Percentiles rank a stretch among this genome's conserved stretches.
These are phyloP conservation scores for Hucho hucho DNA, from an alignment of 2,113 vertebrate genomes.

Conservation along the genomic window DNA sequence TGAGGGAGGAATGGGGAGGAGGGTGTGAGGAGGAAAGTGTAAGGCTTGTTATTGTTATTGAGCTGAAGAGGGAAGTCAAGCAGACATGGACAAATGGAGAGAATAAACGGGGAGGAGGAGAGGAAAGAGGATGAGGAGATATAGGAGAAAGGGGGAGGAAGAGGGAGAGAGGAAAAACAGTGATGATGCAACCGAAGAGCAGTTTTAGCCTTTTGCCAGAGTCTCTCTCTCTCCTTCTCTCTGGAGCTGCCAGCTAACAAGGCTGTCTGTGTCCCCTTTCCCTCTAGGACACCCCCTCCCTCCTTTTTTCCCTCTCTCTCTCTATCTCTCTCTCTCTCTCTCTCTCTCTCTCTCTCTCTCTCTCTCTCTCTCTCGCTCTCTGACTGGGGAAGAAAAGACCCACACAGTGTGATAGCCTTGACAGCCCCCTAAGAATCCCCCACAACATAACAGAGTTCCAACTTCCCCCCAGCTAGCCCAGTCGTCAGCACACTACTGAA, in stretches of 20 bases:
- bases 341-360: conserved; percentile 54
- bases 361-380: conserved; percentile 51
- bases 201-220: conserved; percentile 41
- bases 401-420: conserved; percentile 79
- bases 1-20: conserved; percentile 24
- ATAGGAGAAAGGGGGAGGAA: conserved; percentile 32
- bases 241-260: conserved; percentile 51
- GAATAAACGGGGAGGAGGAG: conserved; percentile 9
- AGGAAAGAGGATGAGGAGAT: background rate
- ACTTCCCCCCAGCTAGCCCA: conserved; percentile 57
- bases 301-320: conserved; percentile 42
- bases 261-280: conserved; percentile 72
- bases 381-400: conserved; percentile 67
- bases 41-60: conserved; percentile 43
- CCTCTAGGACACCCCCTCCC: conserved; percentile 42
- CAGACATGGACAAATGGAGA: conserved; percentile 51
- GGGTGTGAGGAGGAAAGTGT: conserved; percentile 36
- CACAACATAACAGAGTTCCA: conserved; percentile 68
- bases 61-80: conserved; percentile 52
- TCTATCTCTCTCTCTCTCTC: conserved; percentile 49
- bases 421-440: conserved; percentile 71
- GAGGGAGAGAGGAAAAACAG: conserved; percentile 42
- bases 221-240: conserved; percentile 25
- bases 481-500: conserved; percentile 54
- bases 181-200: conserved; percentile 67